Evolutionary conservation across 1,140 invertebrate species (phyloP).

Genomic region (Drosophila sproati): DNA sequence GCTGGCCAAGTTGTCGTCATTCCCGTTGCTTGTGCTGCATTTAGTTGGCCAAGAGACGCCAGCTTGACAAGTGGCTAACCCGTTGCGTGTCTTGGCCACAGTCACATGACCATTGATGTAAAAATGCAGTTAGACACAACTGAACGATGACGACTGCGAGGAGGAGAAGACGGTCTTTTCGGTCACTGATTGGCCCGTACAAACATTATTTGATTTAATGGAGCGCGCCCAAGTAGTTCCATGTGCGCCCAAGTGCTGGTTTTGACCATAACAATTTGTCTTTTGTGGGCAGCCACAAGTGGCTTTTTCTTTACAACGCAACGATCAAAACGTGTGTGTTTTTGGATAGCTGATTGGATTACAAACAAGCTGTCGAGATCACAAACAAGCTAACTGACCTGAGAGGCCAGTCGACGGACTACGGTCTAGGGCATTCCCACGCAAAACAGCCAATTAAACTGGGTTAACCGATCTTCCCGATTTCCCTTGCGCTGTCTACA

Average conservation of each 20-base stretch:
- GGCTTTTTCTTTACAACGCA: slow-evolving; percentile 13
- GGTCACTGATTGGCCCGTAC: slow-evolving; percentile 54
- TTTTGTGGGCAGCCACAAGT: slow-evolving; percentile 36
- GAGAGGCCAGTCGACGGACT: slow-evolving; percentile 29
- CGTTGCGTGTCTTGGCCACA: slow-evolving; percentile 47
- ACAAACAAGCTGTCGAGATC: slow-evolving; percentile 33
- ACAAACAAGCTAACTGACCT: slow-evolving; percentile 30
- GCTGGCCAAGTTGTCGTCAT: slow-evolving; percentile 43
- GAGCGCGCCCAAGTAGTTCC: slow-evolving; percentile 63
- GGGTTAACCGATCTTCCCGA: slow-evolving; percentile 43
- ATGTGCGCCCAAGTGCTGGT: slow-evolving; percentile 41
- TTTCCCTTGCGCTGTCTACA: neutral
- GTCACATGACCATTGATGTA: slow-evolving; percentile 70
- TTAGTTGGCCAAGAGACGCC: slow-evolving; percentile 13
- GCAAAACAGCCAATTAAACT: slow-evolving; percentile 65
- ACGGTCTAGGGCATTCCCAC: slow-evolving; percentile 56
- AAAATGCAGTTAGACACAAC: slow-evolving; percentile 75
- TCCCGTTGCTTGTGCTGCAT: slow-evolving; percentile 69
- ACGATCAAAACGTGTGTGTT: slow-evolving; percentile 13
- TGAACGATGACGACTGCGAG: slow-evolving; percentile 9
- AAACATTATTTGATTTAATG: slow-evolving; percentile 64
- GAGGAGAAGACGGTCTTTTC: slow-evolving; percentile 41
- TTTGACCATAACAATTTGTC: slow-evolving; percentile 55
- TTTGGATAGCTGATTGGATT: slow-evolving; percentile 54
- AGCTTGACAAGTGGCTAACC: slow-evolving; percentile 63